Percentiles rank a stretch among this genome's conserved stretches.
Evolutionary conservation across 2,888 invertebrate species (phyloP).

Genomic region (Archips xylosteana): DNA sequence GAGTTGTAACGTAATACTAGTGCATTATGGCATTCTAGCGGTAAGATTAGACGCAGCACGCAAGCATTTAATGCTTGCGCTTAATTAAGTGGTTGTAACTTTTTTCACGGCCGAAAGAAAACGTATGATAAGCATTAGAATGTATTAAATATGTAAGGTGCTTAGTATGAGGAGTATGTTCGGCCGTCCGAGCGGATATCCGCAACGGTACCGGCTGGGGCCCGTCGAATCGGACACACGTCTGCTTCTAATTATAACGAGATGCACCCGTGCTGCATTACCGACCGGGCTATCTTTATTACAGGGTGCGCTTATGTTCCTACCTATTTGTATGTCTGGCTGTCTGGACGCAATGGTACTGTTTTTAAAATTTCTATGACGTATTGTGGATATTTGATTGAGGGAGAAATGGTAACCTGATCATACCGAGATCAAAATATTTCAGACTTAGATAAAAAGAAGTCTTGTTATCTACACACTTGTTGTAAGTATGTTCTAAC

Average conservation of each 20-base stretch:
- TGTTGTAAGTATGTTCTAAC: too few relatives aligned
- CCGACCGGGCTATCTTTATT: constrained; percentile 36
- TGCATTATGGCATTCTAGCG: constrained; percentile 35
- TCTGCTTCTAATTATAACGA: constrained; percentile 49
- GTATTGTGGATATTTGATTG: too few relatives aligned
- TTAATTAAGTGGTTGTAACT: constrained; percentile 55
- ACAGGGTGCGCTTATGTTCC: constrained; percentile 21
- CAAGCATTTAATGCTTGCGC: constrained; percentile 52
- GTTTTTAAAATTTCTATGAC: neutral
- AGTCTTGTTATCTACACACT: too few relatives aligned
- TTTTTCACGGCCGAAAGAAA: constrained; percentile 53
- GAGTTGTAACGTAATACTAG: constrained; percentile 35
- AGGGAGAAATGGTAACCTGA: too few relatives aligned
- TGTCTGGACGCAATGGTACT: neutral
- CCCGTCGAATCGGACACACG: constrained; percentile 51
- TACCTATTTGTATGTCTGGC: constrained; percentile 6
- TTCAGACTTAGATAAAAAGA: too few relatives aligned
- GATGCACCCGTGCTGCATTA: constrained; percentile 34
- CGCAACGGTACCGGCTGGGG: constrained; percentile 60
- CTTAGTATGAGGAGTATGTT: constrained; percentile 65
- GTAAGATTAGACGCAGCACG: constrained; percentile 52
- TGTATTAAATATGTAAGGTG: constrained; percentile 46
- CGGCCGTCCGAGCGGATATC: constrained; percentile 71
- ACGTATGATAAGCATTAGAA: constrained; percentile 39
- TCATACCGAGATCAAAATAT: too few relatives aligned